Evolutionary conservation across 1,140 invertebrate genomes (phyloP).

Genomic region (Colletes latitarsis): DNA sequence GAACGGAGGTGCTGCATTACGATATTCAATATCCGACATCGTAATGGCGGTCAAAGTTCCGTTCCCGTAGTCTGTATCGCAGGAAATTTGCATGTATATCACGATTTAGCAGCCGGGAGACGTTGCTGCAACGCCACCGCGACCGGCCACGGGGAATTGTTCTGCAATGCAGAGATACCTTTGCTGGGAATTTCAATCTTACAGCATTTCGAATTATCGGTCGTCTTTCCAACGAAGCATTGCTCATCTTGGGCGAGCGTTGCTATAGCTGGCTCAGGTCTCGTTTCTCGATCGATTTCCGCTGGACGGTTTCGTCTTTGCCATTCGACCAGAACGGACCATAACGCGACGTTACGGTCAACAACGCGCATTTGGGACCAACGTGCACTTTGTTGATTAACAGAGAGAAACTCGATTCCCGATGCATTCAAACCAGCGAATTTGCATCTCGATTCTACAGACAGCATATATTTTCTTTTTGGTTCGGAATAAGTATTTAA

Average conservation of each 20-base stretch:
- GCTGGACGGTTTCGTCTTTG: not conserved
- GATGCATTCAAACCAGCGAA: not conserved
- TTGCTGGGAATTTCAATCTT: constrained; percentile 28
- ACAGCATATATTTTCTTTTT: too few relatives aligned
- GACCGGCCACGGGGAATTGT: constrained; percentile 11
- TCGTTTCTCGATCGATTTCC: constrained; percentile 19
- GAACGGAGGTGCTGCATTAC: constrained; percentile 58
- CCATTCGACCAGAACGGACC: not conserved
- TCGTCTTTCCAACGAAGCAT: not conserved
- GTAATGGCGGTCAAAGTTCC: constrained; percentile 68
- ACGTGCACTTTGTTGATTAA: constrained; percentile 2
- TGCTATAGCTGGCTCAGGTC: not conserved
- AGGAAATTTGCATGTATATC: constrained; percentile 67
- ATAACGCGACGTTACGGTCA: not conserved
- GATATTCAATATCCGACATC: constrained; percentile 65
- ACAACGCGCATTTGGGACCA: not conserved
- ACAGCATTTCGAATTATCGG: constrained; percentile 10
- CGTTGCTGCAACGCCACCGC: constrained; percentile 4
- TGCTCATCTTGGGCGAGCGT: not conserved
- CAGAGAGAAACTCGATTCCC: not conserved
- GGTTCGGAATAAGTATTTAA: not conserved
- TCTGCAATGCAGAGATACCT: constrained; percentile 40
- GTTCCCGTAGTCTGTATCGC: constrained; percentile 45
- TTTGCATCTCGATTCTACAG: too few relatives aligned
- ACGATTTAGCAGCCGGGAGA: constrained; percentile 56